Percentiles rank a stretch among this genome's conserved stretches.
phyloP scores from a whole-genome alignment of 2,888 invertebrate species.

The Thymelicus lineola region DNA sequence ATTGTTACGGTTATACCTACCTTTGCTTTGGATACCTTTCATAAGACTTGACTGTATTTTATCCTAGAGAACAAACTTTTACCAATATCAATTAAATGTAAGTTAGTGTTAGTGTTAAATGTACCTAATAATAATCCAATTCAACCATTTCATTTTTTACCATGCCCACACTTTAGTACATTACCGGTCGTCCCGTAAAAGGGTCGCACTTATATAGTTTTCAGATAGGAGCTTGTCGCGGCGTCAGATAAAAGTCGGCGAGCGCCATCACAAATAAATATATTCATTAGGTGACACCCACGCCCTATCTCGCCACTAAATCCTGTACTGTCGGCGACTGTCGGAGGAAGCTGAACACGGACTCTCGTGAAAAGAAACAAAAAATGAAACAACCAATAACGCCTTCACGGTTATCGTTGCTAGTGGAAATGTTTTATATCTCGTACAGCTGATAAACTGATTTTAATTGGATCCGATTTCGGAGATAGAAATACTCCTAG shows the following conservation, averaged over 20 bases:
- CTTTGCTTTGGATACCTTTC: too few species aligned
- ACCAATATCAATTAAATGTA: too few species aligned
- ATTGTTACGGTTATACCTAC: too few species aligned
- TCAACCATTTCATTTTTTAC: not conserved
- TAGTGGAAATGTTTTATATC: conserved; percentile 46
- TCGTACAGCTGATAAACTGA: conserved; percentile 40
- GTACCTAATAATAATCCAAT: not conserved
- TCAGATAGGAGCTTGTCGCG: conserved; percentile 60
- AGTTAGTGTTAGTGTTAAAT: not conserved
- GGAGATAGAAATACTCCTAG: conserved; percentile 32
- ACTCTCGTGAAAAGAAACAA: conserved; percentile 45
- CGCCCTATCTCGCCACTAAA: conserved; percentile 81
- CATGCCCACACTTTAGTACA: conserved; percentile 39
- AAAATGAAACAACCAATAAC: conserved; percentile 60
- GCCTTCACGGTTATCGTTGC: conserved; percentile 46
- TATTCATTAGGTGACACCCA: conserved; percentile 85
- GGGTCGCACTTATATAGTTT: conserved; percentile 39
- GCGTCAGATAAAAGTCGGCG: conserved; percentile 73
- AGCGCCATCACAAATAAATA: conserved; percentile 77
- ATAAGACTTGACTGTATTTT: too few species aligned
- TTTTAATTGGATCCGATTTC: conserved; percentile 44
- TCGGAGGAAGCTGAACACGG: conserved; percentile 60
- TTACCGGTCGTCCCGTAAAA: conserved; percentile 32
- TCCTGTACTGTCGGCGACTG: conserved; percentile 76
- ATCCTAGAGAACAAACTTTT: too few species aligned